These are phyloP conservation scores for Belgica antarctica DNA, from an alignment of 2,888 invertebrate species.

Conservation along the genomic window DNA sequence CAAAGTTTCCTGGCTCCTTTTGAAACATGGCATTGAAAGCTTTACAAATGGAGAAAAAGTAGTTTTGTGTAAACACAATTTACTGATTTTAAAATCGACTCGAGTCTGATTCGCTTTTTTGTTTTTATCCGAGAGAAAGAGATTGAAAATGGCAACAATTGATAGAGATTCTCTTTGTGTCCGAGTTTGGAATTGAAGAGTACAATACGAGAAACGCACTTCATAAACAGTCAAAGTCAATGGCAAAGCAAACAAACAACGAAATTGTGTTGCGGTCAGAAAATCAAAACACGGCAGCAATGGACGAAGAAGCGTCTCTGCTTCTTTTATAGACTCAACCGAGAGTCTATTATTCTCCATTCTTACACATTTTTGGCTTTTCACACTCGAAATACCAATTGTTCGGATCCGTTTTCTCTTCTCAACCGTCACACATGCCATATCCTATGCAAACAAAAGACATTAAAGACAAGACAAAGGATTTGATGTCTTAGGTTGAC, in stretches of 20 bases:
- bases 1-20: no score
- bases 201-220: constrained; percentile 6
- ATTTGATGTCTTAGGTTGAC: constrained; percentile 28
- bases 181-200: neutral
- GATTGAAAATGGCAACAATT: neutral
- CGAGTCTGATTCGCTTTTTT: constrained; percentile 4
- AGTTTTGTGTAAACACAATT: constrained; percentile 1
- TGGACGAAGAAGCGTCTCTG: neutral
- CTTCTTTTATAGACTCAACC: neutral
- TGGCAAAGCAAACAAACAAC: constrained; percentile 21
- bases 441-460: constrained; percentile 23
- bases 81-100: neutral
- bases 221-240: constrained; percentile 30
- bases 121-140: constrained; percentile 15
- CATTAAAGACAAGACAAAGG: neutral
- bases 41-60: neutral
- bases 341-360: constrained; percentile 23
- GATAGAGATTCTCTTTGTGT: constrained; percentile 16
- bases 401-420: constrained; percentile 10
- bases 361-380: neutral
- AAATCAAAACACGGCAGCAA: constrained; percentile 14
- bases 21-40: no score
- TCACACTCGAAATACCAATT: constrained; percentile 22
- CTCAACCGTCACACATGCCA: constrained; percentile 18
- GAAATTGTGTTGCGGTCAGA: neutral